These are phyloP conservation scores for Plemyria rubiginata DNA, from an alignment of 2,888 invertebrate genomes.

Conservation along the genomic window DNA sequence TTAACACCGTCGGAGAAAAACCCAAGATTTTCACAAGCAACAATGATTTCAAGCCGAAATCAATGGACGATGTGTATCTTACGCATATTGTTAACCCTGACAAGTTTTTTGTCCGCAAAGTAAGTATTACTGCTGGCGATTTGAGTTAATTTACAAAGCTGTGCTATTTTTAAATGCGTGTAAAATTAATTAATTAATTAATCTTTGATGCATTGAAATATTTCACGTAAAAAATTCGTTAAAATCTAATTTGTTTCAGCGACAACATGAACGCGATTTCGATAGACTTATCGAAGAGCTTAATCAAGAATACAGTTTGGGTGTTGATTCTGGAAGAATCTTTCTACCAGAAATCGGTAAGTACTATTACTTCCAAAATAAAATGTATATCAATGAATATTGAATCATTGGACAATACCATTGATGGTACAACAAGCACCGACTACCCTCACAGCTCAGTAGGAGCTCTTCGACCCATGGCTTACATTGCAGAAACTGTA, in stretches of 20 bases:
- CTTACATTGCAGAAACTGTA: no score
- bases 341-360: constrained; percentile 81
- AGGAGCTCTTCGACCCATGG: no score
- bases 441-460: no score
- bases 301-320: constrained; percentile 67
- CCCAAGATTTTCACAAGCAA: constrained; percentile 62
- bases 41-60: constrained; percentile 64
- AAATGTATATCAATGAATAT: no score
- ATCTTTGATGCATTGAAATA: no score
- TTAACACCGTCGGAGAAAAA: constrained; percentile 56
- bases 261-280: constrained; percentile 61
- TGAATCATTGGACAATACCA: no score
- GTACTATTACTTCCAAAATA: neutral
- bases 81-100: constrained; percentile 86
- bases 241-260: constrained; percentile 51
- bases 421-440: no score
- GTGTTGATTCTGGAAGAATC: constrained; percentile 57
- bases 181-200: no score
- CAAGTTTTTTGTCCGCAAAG: constrained; percentile 88
- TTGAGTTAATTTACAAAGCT: no score
- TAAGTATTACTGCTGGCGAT: constrained; percentile 51
- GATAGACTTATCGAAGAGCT: constrained; percentile 75
- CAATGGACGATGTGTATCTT: constrained; percentile 80
- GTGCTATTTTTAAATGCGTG: no score
- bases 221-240: no score